Evolutionary conservation across 2,888 invertebrate species (phyloP).

Genomic region (Monochamus alternatus): DNA sequence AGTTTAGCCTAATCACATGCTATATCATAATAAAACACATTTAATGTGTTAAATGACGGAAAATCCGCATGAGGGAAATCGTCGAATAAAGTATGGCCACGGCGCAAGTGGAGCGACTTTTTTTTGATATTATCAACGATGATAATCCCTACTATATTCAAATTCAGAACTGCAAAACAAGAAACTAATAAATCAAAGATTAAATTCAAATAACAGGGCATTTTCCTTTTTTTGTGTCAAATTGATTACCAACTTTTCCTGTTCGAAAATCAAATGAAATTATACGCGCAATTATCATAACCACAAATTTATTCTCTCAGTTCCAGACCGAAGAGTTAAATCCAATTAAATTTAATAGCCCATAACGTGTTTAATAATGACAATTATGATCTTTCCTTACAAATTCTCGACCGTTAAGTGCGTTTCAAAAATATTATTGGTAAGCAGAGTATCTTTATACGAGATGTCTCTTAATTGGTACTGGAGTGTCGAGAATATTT

Average conservation of each 20-base stretch:
- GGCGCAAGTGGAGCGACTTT: neutral
- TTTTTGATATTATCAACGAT: neutral
- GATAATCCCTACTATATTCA: no score
- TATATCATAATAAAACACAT: slow-evolving; percentile 26
- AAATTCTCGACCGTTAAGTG: neutral
- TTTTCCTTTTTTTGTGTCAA: no score
- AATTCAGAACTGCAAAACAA: no score
- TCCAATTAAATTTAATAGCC: slow-evolving; percentile 18
- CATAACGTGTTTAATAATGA: slow-evolving; percentile 4
- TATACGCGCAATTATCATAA: neutral
- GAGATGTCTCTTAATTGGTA: slow-evolving; percentile 24
- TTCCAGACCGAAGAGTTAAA: neutral
- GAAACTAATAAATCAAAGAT: no score
- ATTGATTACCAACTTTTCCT: slow-evolving; percentile 1
- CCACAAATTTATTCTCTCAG: neutral
- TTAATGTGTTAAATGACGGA: slow-evolving; percentile 28
- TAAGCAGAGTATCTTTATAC: slow-evolving; percentile 27
- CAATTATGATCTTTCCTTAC: neutral
- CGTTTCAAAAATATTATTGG: slow-evolving; percentile 21
- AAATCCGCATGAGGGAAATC: slow-evolving; percentile 17
- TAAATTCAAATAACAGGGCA: no score
- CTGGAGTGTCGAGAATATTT: slow-evolving; percentile 18
- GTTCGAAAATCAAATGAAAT: neutral
- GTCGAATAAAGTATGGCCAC: neutral
- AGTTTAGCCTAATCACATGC: slow-evolving; percentile 28